phyloP scores from a whole-genome alignment of 1,140 invertebrate genomes.

The Brachionus sp. region DNA sequence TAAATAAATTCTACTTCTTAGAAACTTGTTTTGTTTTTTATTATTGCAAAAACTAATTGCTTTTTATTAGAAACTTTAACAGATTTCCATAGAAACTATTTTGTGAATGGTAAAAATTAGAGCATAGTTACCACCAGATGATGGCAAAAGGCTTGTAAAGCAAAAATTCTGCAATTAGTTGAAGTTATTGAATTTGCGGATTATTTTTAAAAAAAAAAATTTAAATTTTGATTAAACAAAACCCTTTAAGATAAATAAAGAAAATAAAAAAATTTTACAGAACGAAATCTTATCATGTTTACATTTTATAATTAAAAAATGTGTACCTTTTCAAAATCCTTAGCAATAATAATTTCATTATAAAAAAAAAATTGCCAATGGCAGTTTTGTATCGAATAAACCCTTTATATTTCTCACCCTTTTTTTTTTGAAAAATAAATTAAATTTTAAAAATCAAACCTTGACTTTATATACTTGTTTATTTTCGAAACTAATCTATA shows the following conservation, averaged over 20 bases:
- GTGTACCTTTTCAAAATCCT: neutral
- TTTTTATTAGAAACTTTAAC: slow-evolving; percentile 39
- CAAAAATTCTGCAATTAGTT: neutral
- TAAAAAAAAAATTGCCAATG: neutral
- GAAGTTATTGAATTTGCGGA: neutral
- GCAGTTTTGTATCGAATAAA: neutral
- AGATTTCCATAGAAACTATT: slow-evolving; percentile 38
- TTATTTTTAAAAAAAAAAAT: neutral
- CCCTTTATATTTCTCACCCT: too few relatives aligned
- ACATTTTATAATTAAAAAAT: neutral
- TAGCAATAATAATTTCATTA: neutral
- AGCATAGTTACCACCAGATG: slow-evolving; percentile 32
- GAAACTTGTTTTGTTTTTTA: slow-evolving; percentile 23
- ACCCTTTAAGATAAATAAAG: neutral
- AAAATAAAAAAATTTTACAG: neutral
- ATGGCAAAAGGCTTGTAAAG: neutral
- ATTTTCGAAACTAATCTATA: too few relatives aligned
- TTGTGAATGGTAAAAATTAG: slow-evolving; percentile 7
- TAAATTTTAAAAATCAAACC: neutral
- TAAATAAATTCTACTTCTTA: slow-evolving; percentile 22
- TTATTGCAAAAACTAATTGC: slow-evolving; percentile 29
- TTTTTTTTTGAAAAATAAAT: too few relatives aligned
- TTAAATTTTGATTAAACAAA: neutral
- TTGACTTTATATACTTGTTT: too few relatives aligned
- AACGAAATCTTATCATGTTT: neutral